Base-by-base conservation (phyloP, 2,113 vertebrate genomes). In the Psittacus erithacus region DNA sequence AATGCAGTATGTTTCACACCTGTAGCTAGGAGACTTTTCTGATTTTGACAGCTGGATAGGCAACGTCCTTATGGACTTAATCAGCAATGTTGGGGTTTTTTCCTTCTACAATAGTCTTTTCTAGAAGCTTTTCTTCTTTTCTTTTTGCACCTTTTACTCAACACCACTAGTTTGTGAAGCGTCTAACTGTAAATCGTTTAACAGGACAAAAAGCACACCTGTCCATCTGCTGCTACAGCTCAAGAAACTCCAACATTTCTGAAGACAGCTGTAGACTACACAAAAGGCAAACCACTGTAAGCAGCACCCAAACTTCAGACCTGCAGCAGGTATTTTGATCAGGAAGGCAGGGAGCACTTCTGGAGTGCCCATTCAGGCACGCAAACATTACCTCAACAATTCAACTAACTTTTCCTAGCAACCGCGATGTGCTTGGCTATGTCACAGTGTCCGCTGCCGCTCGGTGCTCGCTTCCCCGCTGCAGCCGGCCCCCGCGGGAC, bases 361-460 rank as follows among this genome's bases (percentile, higher is more conserved):
- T 6, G 10, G 47, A 35, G 24, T 1, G 17, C 17, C 24, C 7
- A 5, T 4, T 8, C 64, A 46, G 20, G 28, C 70, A 27, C 0
- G 39, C 28, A 11, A 73, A 28, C 29, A 5, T 3, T 5, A 24
- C 0, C 23, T 38, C 53, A 33, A 12, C 71, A 24, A 17, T 2
- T 18, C 43, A 19, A 38, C 5, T 1, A 87, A 91, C 71, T 95
- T 80, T 86, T 67, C 46, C 59, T 2, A 35, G 59, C 41, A 39
- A 6, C 41, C 4, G n/a, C 31, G 31, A 11, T 3, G 33, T 0
- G 25, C 69, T n/a, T 5, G 67, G 38, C 59, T 18, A 4, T 17
- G 14, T 3, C 0, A 20, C 0, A 6, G 29, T 1, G 2, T 0
- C 12, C 1, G 52, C 52, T 1, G 33, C 0, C 13, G 6, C 55